A percentile compares a stretch with the other conserved stretches of the same genome.
Conservation (phyloP, 1,140 invertebrate species). For the Hestina assimilis region DNA sequence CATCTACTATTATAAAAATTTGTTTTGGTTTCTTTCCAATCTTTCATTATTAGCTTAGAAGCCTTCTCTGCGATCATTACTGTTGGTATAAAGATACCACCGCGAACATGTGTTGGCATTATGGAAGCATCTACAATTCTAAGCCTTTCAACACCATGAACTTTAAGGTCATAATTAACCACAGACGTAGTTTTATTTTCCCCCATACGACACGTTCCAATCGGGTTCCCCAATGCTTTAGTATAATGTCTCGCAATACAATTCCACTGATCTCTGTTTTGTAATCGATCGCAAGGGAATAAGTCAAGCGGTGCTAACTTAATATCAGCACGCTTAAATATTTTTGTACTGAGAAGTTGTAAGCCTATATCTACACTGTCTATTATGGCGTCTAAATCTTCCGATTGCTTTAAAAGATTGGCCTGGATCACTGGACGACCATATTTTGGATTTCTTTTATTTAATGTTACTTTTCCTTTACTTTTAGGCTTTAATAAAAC, state of each 20-base stretch:
- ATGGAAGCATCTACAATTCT: slow-evolving; percentile 77
- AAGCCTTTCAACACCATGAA: slow-evolving; percentile 71
- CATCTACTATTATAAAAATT: slow-evolving; percentile 41
- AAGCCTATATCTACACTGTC: slow-evolving; percentile 89
- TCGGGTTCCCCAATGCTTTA: slow-evolving; percentile 79
- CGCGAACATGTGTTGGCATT: slow-evolving; percentile 74
- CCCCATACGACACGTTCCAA: slow-evolving; percentile 81
- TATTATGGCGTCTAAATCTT: slow-evolving; percentile 87
- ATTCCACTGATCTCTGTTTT: slow-evolving; percentile 79
- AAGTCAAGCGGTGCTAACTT: slow-evolving; percentile 68
- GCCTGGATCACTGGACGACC: slow-evolving; percentile 95
- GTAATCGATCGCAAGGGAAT: slow-evolving; percentile 67
- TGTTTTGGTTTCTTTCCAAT: slow-evolving; percentile 68
- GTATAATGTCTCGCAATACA: slow-evolving; percentile 85
- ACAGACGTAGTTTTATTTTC: slow-evolving; percentile 75
- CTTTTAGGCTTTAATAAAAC: slow-evolving; percentile 90
- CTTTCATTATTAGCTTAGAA: slow-evolving; percentile 61
- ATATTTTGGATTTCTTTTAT: slow-evolving; percentile 88
- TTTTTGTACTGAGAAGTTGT: slow-evolving; percentile 65
- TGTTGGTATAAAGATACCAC: slow-evolving; percentile 73
- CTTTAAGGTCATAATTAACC: slow-evolving; percentile 75
- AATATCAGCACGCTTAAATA: slow-evolving; percentile 63
- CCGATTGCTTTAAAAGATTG: slow-evolving; percentile 90
- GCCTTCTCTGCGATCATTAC: slow-evolving; percentile 79
- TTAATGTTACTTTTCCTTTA: slow-evolving; percentile 86